Evolutionary conservation across 1,140 invertebrate genomes (phyloP), one percentile per base, ranked within the genome.

Genomic region (Galleria mellonella): DNA sequence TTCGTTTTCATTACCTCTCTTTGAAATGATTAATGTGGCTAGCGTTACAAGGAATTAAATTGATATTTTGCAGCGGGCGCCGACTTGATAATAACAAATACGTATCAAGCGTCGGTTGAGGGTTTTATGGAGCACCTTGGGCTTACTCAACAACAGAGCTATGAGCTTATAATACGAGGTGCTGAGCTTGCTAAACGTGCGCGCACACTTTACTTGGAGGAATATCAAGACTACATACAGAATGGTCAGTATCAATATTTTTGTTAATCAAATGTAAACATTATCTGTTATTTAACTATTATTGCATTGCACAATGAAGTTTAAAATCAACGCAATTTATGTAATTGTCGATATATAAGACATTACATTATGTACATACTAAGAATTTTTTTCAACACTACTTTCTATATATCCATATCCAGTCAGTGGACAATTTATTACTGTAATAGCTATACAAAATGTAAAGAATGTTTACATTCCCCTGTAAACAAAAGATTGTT

Each of bases 31-130:
- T 48, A 60, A 59, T 57, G 47, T 43, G 52, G 51, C 41, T 43
- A 36, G 43, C 17, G 15, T 47, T 52, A 32, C 30, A 46, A 37
- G 35, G 27, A 52, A 39, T 41, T 12, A 50, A 51, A 42, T 47
- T 53, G 48, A 44, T 57, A 30, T 57, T 43, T 83, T 78, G 53
- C 87, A 91, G 94, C 93, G 62, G 96, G 96, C 1, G 91, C 94
- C 9, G 91, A 97, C 66, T 87, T 97, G 17, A 92, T 97, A 33
- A 90, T 93, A 51, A 96, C 94, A 4, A 94, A 93, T 47, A 96
- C 94, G 1, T 98, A 98, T 72, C 96, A 98, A 86, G 94, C 95
- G 0, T 94, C 92, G 8, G 84, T 96, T 32, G 88, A 90, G 12
- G 94, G 94, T 0, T 94, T 96, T 64, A 85, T 89, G 49, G 88